phyloP scores from a whole-genome alignment of 2,888 invertebrate genomes.

The Slavum lentiscoides region DNA sequence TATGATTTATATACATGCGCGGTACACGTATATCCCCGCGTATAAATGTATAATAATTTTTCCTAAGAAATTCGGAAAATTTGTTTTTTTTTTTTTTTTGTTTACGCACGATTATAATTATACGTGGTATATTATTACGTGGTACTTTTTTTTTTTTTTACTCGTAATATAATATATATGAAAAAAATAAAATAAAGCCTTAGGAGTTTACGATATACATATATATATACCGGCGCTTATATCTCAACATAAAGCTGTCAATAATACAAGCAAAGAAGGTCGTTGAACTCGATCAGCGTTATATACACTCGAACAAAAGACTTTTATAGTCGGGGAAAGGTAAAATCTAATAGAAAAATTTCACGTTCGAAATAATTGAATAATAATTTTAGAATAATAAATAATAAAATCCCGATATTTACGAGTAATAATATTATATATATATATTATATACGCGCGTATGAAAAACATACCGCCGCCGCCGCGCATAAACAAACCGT shows the following conservation, averaged over 20 bases:
- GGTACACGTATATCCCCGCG: too few relatives aligned
- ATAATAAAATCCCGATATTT: too few relatives aligned
- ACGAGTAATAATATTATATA: too few relatives aligned
- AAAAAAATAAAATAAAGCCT: constrained; percentile 7
- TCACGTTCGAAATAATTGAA: too few relatives aligned
- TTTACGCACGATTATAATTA: constrained; percentile 24
- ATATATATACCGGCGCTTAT: neutral
- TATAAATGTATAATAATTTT: constrained; percentile 7
- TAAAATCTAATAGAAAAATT: too few relatives aligned
- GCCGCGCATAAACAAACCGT: too few relatives aligned
- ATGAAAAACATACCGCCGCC: too few relatives aligned
- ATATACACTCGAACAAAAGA: neutral
- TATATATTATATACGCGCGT: too few relatives aligned
- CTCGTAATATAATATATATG: too few relatives aligned
- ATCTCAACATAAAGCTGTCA: constrained; percentile 31
- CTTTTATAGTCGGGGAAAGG: neutral
- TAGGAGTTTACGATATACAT: neutral
- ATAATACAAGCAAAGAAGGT: neutral
- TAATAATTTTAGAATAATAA: too few relatives aligned
- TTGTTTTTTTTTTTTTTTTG: neutral
- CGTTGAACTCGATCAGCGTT: neutral
- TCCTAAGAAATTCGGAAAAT: neutral
- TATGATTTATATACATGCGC: too few relatives aligned
- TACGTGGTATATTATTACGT: neutral
- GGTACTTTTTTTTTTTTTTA: neutral